These are phyloP conservation scores for Chlamydotis undulata DNA, from an alignment of 2,113 vertebrate genomes.

Conservation along the genomic window DNA sequence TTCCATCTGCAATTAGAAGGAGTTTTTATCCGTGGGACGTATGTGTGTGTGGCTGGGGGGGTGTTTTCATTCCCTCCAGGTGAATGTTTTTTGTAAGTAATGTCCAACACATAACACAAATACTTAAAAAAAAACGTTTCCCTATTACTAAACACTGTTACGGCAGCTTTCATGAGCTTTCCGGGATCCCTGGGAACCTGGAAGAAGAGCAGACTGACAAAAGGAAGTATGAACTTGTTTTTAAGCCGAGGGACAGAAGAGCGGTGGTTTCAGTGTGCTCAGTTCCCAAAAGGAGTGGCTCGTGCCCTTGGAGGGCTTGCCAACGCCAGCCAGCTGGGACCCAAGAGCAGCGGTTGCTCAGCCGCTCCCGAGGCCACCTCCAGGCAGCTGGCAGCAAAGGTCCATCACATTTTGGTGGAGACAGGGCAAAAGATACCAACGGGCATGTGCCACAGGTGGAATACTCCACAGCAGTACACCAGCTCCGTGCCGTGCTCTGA, in stretches of 20 bases:
- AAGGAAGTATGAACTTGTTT: not conserved
- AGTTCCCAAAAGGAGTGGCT: not conserved
- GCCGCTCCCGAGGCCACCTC: not conserved
- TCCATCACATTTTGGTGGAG: not conserved
- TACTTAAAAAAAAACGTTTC: not conserved
- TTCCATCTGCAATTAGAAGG: constrained; percentile 12
- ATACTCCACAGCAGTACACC: not conserved
- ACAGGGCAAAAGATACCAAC: not conserved
- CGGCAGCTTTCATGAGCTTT: not conserved
- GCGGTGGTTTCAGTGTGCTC: not conserved
- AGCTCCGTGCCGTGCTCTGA: not conserved
- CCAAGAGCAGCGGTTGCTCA: not conserved
- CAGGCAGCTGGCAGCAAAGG: not conserved
- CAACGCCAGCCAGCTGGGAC: accelerated
- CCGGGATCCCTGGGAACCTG: not conserved
- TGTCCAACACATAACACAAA: not conserved
- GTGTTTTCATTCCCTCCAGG: not conserved
- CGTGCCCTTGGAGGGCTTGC: not conserved
- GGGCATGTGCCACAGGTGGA: not conserved
- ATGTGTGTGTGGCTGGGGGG: constrained; percentile 4
- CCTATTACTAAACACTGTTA: not conserved
- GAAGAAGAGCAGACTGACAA: not conserved
- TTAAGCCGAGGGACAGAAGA: not conserved
- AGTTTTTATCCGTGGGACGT: not conserved
- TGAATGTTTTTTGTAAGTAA: constrained; percentile 32